phyloP scores from a whole-genome alignment of 1,140 invertebrate genomes.

The Aleiodes sp. region DNA sequence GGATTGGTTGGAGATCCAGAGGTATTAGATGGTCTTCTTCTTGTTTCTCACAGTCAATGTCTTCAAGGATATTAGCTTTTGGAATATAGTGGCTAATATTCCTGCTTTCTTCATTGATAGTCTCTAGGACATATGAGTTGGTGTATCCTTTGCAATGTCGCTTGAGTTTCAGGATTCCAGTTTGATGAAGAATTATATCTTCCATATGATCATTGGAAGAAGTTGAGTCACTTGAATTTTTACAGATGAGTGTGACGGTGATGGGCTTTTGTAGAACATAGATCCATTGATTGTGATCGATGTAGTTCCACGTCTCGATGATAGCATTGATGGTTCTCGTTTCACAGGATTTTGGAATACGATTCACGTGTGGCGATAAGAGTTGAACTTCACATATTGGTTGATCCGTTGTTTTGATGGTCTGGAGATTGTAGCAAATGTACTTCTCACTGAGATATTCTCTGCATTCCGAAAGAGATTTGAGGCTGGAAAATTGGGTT shows the following conservation, averaged over 20 bases:
- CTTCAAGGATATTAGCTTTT: conserved; percentile 2
- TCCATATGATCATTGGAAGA: background rate
- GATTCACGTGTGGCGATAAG: background rate
- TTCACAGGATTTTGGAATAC: conserved; percentile 4
- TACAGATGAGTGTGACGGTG: conserved; percentile 24
- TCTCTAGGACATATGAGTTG: conserved; percentile 8
- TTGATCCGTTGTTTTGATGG: background rate
- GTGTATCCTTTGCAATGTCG: conserved; percentile 27
- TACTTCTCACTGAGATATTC: background rate
- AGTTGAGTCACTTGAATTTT: no score
- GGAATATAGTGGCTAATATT: conserved; percentile 22
- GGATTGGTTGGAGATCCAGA: background rate
- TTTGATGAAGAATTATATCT: background rate
- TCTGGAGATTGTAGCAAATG: conserved; percentile 5
- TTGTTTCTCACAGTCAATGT: conserved; percentile 10
- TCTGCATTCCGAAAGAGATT: conserved; percentile 27
- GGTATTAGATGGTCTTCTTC: background rate
- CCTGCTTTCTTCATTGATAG: background rate
- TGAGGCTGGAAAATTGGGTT: conserved; percentile 20
- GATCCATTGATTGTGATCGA: conserved; percentile 28
- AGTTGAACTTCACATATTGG: background rate
- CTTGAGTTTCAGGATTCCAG: conserved; percentile 14
- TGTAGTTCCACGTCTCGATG: conserved; percentile 27
- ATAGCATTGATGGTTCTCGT: conserved; percentile 22
- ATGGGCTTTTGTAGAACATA: conserved; percentile 29